phyloP scores from a whole-genome alignment of 2,888 invertebrate genomes.

The Heliothis peltigera region DNA sequence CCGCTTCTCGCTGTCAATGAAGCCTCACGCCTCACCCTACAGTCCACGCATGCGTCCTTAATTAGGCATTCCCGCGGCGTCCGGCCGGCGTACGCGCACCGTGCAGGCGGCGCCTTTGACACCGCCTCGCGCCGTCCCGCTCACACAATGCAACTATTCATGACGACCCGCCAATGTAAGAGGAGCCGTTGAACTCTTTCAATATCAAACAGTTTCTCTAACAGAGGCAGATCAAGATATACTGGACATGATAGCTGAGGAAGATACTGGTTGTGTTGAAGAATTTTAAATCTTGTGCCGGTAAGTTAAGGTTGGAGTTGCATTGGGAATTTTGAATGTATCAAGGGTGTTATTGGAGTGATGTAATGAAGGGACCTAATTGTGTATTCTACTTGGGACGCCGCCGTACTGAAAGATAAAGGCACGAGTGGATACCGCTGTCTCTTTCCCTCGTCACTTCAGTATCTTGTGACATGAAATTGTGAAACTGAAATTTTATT shows the following conservation, averaged over 20 bases:
- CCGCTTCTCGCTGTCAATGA: conserved; percentile 47
- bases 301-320: conserved; percentile 56
- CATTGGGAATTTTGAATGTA: conserved; percentile 54
- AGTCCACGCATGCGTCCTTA: conserved; percentile 89
- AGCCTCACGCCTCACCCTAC: conserved; percentile 59
- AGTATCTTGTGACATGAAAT: conserved; percentile 56
- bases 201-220: conserved; percentile 81
- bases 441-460: conserved; percentile 70
- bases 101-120: conserved; percentile 86
- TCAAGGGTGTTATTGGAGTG: conserved; percentile 88
- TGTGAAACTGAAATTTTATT: conserved; percentile 22
- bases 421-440: conserved; percentile 70
- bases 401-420: conserved; percentile 79
- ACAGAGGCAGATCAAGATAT: conserved; percentile 65
- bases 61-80: conserved; percentile 88
- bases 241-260: conserved; percentile 68
- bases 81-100: conserved; percentile 85
- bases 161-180: conserved; percentile 65
- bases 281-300: conserved; percentile 49
- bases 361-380: conserved; percentile 89
- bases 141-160: conserved; percentile 88
- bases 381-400: conserved; percentile 86
- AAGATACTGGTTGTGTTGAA: conserved; percentile 60
- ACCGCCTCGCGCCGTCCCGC: conserved; percentile 76
- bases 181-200: conserved; percentile 73